Percentiles rank a stretch among this genome's conserved stretches.
phyloP scores from a whole-genome alignment of 2,797 vertebrate species.

The Sebastes alutus region DNA sequence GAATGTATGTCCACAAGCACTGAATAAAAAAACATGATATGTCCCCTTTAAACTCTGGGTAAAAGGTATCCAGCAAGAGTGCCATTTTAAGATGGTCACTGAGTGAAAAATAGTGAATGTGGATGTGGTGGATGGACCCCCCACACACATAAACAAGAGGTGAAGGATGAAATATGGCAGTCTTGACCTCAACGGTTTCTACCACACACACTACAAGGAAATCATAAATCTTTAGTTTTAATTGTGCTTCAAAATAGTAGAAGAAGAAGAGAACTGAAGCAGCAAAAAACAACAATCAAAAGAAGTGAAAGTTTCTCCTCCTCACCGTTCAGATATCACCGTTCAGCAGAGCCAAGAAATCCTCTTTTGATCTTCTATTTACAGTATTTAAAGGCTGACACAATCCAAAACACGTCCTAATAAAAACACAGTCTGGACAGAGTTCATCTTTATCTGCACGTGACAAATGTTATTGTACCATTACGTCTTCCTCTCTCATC shows the following conservation, averaged over 20 bases:
- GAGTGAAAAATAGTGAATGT: slow-evolving; percentile 39
- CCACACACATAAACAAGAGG: slow-evolving; percentile 47
- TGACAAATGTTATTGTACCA: neutral
- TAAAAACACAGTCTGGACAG: neutral
- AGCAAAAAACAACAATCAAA: slow-evolving; percentile 27
- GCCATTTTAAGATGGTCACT: slow-evolving; percentile 17
- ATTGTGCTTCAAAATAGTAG: slow-evolving; percentile 36
- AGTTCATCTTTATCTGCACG: neutral
- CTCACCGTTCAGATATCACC: neutral
- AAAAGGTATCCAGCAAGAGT: neutral
- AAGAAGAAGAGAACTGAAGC: slow-evolving; percentile 18
- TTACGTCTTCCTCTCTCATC: neutral
- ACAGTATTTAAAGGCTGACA: neutral
- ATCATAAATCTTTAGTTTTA: slow-evolving; percentile 46
- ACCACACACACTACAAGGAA: slow-evolving; percentile 34
- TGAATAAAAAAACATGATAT: neutral
- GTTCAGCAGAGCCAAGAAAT: neutral
- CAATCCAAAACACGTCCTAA: neutral
- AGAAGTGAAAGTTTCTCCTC: neutral
- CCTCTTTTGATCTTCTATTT: neutral
- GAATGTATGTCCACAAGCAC: neutral
- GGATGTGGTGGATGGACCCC: slow-evolving; percentile 44
- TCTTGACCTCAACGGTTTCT: slow-evolving; percentile 10
- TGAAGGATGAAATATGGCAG: slow-evolving; percentile 37
- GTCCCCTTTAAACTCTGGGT: neutral